These are phyloP conservation scores for Rhagophthalmus giganteus DNA, from an alignment of 2,888 invertebrate genomes.

Conservation along the genomic window DNA sequence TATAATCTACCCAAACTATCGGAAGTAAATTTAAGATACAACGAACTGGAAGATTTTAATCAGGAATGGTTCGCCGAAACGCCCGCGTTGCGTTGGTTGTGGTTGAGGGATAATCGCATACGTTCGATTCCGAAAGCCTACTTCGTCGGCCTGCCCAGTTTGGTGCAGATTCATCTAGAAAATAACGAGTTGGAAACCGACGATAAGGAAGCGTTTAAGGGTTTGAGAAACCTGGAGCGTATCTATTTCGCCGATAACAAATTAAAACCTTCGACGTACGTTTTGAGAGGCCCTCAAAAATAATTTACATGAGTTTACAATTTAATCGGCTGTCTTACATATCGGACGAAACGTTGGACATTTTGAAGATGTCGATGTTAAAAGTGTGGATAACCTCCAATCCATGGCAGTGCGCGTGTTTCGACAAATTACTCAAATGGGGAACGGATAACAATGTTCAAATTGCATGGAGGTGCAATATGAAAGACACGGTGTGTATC, in stretches of 20 bases:
- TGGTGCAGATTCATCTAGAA: slow-evolving; percentile 1
- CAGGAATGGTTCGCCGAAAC: slow-evolving; percentile 3
- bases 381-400: slow-evolving; percentile 7
- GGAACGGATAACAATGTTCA: background rate
- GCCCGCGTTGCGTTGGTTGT: background rate
- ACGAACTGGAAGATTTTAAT: slow-evolving; percentile 5
- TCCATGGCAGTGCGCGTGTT: slow-evolving; percentile 8
- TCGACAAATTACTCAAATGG: slow-evolving; percentile 5
- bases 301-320: slow-evolving; percentile 6
- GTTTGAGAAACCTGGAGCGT: slow-evolving; percentile 2
- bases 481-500: slow-evolving; percentile 1
- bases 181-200: slow-evolving; percentile 1
- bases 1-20: background rate
- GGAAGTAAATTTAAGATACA: background rate
- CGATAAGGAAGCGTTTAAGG: slow-evolving; percentile 2
- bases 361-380: background rate
- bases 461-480: background rate
- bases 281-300: slow-evolving; percentile 1
- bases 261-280: slow-evolving; percentile 3
- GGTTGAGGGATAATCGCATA: slow-evolving; percentile 5
- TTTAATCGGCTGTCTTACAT: slow-evolving; percentile 4
- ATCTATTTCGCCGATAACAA: slow-evolving; percentile 3
- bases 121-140: slow-evolving; percentile 1
- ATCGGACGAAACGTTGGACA: slow-evolving; percentile 1
- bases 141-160: slow-evolving; percentile 1